Conservation (phyloP, 2,888 invertebrate genomes). For the Sacculina carcini region DNA sequence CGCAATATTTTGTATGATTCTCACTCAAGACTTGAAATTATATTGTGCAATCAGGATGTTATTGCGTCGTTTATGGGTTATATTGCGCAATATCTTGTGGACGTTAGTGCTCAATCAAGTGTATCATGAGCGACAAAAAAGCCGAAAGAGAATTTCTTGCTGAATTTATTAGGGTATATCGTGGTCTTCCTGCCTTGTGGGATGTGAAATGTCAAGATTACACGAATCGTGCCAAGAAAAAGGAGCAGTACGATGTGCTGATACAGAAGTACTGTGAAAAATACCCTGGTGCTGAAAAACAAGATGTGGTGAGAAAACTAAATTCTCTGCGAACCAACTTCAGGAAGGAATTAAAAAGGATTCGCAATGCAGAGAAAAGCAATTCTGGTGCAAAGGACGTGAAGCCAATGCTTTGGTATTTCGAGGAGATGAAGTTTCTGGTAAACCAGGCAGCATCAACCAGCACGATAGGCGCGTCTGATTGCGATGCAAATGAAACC, state of each 20-base stretch:
- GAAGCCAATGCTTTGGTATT: constrained; percentile 6
- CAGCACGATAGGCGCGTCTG: constrained; percentile 6
- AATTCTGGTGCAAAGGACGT: not conserved
- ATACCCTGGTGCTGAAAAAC: constrained; percentile 6
- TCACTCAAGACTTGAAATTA: not conserved
- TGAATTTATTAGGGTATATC: constrained; percentile 10
- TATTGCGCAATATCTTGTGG: not conserved
- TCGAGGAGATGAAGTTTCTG: constrained; percentile 8
- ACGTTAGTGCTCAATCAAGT: not conserved
- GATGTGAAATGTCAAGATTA: constrained; percentile 12
- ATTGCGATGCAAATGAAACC: constrained; percentile 6
- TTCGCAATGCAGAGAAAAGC: constrained; percentile 5
- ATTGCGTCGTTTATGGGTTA: not conserved
- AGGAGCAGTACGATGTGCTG: constrained; percentile 8
- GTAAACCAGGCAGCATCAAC: constrained; percentile 6
- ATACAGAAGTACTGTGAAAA: constrained; percentile 10
- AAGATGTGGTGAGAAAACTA: constrained; percentile 4
- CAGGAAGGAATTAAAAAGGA: constrained; percentile 6
- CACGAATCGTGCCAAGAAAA: constrained; percentile 10
- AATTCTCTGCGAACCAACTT: constrained; percentile 7
- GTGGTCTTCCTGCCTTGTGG: constrained; percentile 11
- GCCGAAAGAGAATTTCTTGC: constrained; percentile 4
- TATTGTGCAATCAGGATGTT: not conserved
- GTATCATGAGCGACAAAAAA: constrained; percentile 5
- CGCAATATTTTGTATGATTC: not conserved